Conservation (phyloP, 2,888 invertebrate species). For the Agrotis ipsilon region DNA sequence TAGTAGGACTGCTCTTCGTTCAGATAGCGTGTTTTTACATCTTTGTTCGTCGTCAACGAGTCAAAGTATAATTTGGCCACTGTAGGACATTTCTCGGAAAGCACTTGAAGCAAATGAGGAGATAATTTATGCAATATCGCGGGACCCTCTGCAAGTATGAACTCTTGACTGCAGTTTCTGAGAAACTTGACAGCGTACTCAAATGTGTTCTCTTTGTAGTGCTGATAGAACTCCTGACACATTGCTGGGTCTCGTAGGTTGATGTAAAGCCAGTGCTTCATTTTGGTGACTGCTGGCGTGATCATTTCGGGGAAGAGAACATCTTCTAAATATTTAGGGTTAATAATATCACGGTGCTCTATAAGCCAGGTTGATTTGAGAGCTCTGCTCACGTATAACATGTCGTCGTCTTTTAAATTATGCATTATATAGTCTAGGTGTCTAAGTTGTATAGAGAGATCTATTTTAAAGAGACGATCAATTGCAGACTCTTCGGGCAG, state of each 20-base stretch:
- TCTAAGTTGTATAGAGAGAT: constrained; percentile 75
- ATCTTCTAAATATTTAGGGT: constrained; percentile 77
- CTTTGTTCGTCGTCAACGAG: constrained; percentile 62
- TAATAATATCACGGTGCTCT: constrained; percentile 64
- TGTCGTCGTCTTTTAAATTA: constrained; percentile 78
- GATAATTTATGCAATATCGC: constrained; percentile 72
- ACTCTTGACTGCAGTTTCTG: constrained; percentile 70
- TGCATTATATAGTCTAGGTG: constrained; percentile 75
- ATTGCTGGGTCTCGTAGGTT: constrained; percentile 64
- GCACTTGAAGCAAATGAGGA: constrained; percentile 72
- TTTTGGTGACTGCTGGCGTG: constrained; percentile 45
- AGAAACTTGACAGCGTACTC: constrained; percentile 75
- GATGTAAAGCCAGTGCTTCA: constrained; percentile 77
- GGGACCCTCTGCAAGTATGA: constrained; percentile 68
- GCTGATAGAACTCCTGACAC: constrained; percentile 76
- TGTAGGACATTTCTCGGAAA: constrained; percentile 75
- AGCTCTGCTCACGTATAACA: constrained; percentile 63
- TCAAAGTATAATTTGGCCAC: constrained; percentile 75
- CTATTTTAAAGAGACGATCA: constrained; percentile 80
- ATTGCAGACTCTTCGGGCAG: constrained; percentile 71
- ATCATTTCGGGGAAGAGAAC: too few relatives aligned
- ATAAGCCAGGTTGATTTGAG: too few relatives aligned
- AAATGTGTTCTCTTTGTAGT: too few relatives aligned
- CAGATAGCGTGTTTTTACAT: constrained; percentile 64
- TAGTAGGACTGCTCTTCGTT: constrained; percentile 65